Conservation (phyloP, 2,113 vertebrate genomes). For the Oreocharis arfaki region DNA sequence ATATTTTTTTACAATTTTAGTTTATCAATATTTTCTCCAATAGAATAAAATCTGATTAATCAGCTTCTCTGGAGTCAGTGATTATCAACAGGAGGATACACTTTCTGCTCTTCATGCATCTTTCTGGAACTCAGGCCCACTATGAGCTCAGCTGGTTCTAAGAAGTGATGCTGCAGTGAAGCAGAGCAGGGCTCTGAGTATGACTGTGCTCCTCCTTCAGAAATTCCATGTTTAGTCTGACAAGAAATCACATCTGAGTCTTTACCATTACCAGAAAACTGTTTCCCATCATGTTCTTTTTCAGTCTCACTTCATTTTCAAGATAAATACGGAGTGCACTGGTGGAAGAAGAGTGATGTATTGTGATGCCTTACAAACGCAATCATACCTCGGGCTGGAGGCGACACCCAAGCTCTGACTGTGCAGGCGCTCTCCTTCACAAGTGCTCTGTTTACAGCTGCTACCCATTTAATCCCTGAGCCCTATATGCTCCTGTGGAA, state of each 20-base stretch:
- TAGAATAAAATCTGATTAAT: not conserved
- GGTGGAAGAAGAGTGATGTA: not conserved
- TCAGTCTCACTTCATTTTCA: not conserved
- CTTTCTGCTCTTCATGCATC: not conserved
- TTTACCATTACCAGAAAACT: not conserved
- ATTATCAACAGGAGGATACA: not conserved
- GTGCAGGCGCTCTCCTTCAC: not conserved
- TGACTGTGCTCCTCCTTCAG: conserved; percentile 11
- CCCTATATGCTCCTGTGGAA: not conserved
- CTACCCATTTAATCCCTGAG: not conserved
- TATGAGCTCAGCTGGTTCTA: not conserved
- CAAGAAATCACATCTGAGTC: not conserved
- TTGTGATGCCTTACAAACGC: not conserved
- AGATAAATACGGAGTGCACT: not conserved
- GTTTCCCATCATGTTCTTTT: not conserved
- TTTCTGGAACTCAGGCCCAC: not conserved
- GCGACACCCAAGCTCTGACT: not conserved
- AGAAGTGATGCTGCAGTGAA: conserved; percentile 1
- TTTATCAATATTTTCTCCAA: not conserved
- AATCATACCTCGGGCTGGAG: not conserved
- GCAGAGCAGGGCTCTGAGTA: not conserved
- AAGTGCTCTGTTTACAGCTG: not conserved
- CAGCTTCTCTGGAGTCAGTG: not conserved
- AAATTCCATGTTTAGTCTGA: not conserved
- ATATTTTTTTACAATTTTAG: not conserved